Evolutionary conservation across 2,797 vertebrate genomes (phyloP), one percentile per base, ranked within the genome.

Genomic region (Siniperca scherzeri): DNA sequence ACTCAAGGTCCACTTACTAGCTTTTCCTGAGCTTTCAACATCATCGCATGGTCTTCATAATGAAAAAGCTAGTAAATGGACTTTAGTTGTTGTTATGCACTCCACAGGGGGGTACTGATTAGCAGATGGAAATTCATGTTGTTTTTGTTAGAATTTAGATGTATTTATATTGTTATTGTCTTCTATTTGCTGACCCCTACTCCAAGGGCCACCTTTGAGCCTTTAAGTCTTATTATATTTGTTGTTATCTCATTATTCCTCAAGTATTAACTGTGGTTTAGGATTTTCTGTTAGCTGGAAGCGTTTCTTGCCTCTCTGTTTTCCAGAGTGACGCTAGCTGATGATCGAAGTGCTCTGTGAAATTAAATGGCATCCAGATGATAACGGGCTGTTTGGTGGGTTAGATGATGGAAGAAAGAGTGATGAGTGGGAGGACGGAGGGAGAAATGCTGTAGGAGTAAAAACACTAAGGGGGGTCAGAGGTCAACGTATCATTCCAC

Each of bases 401-500:
- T 1, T 59, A 69, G 42, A 69, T 70, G 87, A 87, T 85, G 64
- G 86, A 79, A 74, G 66, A 69, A 62, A 61, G 74, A 78, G 83
- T 13, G 77, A 86, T 72, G 87, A 91, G 87, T 91, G 88, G 88
- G 88, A 80, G 85, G 87, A 89, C n/a, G 61, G 82, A 80, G 65
- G 55, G 81, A 85, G 80, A 80, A 70, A 81, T 64, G 80, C 48
- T 65, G 90, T 87, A 66, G 84, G 87, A 91, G 90, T 77, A 22
- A 59, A 91, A 89, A 89, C 74, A 80, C 72, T 36, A 14, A 82
- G 77, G 5, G 30, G 27, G 75, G 82, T 89, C 69, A 74, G 56
- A 87, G 89, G 87, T 92, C 88, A 70, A 77, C 73, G 22, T 81
- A 82, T 91, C 84, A 69, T 78, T 80, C 72, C 40, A 16, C 83